These are phyloP conservation scores for Cyclopterus lumpus DNA, from an alignment of 2,797 vertebrate genomes.

Conservation along the genomic window DNA sequence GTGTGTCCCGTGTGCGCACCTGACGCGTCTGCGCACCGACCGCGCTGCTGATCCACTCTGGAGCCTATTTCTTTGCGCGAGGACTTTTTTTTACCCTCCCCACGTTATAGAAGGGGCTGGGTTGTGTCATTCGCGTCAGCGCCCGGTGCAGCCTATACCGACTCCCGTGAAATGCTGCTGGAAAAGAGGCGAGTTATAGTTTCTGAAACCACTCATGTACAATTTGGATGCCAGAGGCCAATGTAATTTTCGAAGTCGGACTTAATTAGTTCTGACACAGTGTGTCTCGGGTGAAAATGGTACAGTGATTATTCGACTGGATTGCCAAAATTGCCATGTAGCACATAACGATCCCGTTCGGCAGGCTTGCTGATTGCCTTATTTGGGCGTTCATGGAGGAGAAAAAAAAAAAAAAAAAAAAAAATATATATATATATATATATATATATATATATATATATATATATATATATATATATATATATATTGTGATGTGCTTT, in stretches of 20 bases:
- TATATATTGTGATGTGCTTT: too few species aligned
- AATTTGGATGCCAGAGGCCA: constrained; percentile 5
- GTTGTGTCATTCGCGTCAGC: constrained; percentile 73
- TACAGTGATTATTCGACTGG: neutral
- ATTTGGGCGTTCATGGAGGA: neutral
- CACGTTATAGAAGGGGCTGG: constrained; percentile 64
- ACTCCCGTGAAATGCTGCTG: constrained; percentile 42
- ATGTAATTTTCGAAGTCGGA: neutral
- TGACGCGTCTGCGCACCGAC: constrained; percentile 47
- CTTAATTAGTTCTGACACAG: constrained; percentile 7
- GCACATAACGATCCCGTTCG: neutral
- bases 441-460: too few species aligned
- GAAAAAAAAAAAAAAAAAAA: too few species aligned
- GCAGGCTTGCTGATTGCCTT: constrained; percentile 1
- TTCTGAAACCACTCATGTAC: neutral
- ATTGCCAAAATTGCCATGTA: neutral
- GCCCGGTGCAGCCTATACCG: constrained; percentile 24
- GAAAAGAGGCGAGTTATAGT: neutral
- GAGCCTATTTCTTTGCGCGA: constrained; percentile 28
- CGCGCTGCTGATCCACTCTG: constrained; percentile 43
- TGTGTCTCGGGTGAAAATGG: neutral
- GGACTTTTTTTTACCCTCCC: constrained; percentile 32
- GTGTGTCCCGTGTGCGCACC: constrained; percentile 54
- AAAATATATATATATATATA: too few species aligned
- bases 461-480: too few species aligned